These are phyloP conservation scores for Congeria kusceri DNA, from an alignment of 2,888 invertebrate genomes.

Conservation along the genomic window DNA sequence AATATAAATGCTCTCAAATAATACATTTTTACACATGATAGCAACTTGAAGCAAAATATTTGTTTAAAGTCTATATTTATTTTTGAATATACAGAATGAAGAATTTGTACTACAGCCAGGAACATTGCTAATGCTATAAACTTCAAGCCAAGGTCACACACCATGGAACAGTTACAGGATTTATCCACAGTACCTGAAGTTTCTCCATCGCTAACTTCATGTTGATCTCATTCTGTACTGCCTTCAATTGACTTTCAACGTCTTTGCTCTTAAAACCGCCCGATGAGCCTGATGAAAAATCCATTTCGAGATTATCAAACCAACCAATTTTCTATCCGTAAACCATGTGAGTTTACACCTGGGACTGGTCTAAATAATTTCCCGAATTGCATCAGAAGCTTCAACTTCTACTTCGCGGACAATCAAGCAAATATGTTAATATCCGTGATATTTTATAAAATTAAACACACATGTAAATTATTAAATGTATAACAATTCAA, in stretches of 20 bases:
- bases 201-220: conserved; percentile 97
- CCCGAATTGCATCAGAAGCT: neutral
- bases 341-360: conserved; percentile 8
- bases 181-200: conserved; percentile 89
- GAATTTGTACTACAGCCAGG: too few relatives aligned
- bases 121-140: too few relatives aligned
- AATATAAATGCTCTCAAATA: conserved; percentile 1
- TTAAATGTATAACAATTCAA: too few relatives aligned
- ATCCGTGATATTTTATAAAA: too few relatives aligned
- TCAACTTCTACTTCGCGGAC: neutral
- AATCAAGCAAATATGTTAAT: too few relatives aligned
- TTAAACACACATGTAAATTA: too few relatives aligned
- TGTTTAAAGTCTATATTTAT: too few relatives aligned
- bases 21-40: neutral
- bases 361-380: neutral
- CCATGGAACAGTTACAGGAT: too few relatives aligned
- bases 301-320: conserved; percentile 65
- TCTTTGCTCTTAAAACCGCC: conserved; percentile 59
- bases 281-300: conserved; percentile 64
- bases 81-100: too few relatives aligned
- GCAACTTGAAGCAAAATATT: conserved; percentile 3
- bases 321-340: neutral
- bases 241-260: conserved; percentile 90
- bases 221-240: conserved; percentile 97
- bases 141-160: too few relatives aligned